phyloP scores from a whole-genome alignment of 2,797 vertebrate species.

The Distichodus sexfasciatus region DNA sequence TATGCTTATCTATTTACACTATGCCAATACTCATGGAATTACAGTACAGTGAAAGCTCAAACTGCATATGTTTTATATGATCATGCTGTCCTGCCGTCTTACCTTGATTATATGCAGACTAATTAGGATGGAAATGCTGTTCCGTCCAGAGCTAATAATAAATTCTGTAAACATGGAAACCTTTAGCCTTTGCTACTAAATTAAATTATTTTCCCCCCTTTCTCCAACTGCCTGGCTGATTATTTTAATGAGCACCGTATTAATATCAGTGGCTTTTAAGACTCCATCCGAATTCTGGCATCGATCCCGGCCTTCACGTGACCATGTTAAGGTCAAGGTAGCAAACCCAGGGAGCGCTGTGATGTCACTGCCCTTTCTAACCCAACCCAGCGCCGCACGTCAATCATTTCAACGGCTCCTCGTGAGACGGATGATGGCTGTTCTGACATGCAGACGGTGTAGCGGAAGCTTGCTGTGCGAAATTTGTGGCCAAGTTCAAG shows the following conservation, averaged over 20 bases:
- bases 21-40: background rate
- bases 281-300: background rate
- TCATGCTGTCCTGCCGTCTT: background rate
- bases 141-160: background rate
- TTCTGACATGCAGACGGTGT: background rate
- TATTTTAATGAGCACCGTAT: background rate
- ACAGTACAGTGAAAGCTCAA: background rate
- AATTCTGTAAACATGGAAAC: background rate
- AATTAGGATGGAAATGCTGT: background rate
- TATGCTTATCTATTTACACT: no score
- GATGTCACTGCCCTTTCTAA: conserved; percentile 5
- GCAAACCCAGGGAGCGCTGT: background rate
- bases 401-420: background rate
- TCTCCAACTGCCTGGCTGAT: background rate
- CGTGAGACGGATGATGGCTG: background rate
- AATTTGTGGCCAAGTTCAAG: background rate
- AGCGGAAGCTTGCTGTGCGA: background rate
- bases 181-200: background rate
- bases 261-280: background rate
- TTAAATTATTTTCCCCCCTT: background rate
- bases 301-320: background rate
- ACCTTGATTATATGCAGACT: conserved; percentile 1
- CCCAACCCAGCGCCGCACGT: background rate
- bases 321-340: background rate
- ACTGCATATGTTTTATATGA: background rate